These are phyloP conservation scores for Peromyscus melanophrys DNA, from an alignment of 2,797 vertebrate genomes.

Conservation along the genomic window DNA sequence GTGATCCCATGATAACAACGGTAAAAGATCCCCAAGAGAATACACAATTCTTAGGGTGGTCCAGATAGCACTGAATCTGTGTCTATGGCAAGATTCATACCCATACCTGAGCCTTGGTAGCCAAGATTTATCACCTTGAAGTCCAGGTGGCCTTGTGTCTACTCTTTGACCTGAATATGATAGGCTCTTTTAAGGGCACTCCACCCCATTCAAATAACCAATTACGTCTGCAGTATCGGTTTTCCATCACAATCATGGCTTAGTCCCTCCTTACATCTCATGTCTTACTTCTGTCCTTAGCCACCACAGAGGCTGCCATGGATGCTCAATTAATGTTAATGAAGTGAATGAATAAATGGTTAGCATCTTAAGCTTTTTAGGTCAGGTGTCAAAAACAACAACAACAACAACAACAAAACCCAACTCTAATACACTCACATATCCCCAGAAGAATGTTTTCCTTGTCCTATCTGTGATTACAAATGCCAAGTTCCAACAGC, in stretches of 20 bases:
- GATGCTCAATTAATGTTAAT: conserved; percentile 17
- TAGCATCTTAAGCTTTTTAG: conserved; percentile 1
- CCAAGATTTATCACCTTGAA: background rate
- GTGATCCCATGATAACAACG: background rate
- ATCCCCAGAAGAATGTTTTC: conserved; percentile 53
- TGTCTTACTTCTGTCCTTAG: background rate
- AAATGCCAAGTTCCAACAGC: conserved; percentile 55
- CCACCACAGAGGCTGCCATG: background rate
- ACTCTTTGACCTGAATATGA: background rate
- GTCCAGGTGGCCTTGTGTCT: background rate
- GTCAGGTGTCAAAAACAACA: background rate
- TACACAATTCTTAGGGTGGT: background rate
- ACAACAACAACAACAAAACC: background rate
- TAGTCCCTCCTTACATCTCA: background rate
- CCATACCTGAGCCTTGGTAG: background rate
- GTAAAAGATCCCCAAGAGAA: background rate
- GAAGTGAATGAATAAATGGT: background rate
- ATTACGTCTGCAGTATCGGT: background rate
- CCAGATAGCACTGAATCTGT: background rate
- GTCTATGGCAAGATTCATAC: background rate
- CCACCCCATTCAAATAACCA: background rate
- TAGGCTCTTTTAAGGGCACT: background rate
- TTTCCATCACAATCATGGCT: background rate
- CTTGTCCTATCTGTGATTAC: conserved; percentile 59
- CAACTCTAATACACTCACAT: background rate